Evolutionary conservation across 2,888 invertebrate species (phyloP).

Genomic region (Oligia strigilis): DNA sequence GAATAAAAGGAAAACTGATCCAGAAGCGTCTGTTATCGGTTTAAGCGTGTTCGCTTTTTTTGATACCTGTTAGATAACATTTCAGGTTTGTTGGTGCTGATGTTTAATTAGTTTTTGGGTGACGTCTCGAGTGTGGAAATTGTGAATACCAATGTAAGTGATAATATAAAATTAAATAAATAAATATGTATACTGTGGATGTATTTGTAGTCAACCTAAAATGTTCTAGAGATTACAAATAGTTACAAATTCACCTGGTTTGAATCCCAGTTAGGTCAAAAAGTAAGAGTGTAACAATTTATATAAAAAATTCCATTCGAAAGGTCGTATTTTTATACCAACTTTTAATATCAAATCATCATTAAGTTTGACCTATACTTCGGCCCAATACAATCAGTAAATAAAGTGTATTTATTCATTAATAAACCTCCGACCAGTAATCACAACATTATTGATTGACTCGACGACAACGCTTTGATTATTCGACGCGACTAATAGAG

Average conservation of each 20-base stretch:
- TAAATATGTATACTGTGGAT: not conserved
- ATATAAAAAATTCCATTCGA: not conserved
- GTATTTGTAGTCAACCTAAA: not conserved
- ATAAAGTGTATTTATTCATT: not conserved
- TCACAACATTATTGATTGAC: constrained; percentile 12
- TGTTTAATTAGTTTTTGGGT: too few relatives aligned
- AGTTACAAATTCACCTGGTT: not conserved
- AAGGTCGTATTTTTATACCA: not conserved
- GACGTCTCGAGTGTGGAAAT: too few relatives aligned
- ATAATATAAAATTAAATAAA: too few relatives aligned
- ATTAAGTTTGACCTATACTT: not conserved
- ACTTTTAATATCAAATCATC: not conserved
- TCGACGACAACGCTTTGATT: constrained; percentile 1
- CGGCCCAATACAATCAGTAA: not conserved
- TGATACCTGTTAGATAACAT: not conserved
- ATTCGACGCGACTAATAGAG: not conserved
- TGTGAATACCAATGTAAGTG: too few relatives aligned
- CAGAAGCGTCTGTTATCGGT: too few relatives aligned
- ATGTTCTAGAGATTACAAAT: not conserved
- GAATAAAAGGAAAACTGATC: too few relatives aligned
- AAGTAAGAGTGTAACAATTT: not conserved
- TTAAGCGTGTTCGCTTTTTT: not conserved
- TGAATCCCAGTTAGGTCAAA: not conserved
- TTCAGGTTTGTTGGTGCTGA: too few relatives aligned
- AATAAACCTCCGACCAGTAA: not conserved